Conservation (phyloP, 1,140 invertebrate species). For the Trinorchestia longiramus region DNA sequence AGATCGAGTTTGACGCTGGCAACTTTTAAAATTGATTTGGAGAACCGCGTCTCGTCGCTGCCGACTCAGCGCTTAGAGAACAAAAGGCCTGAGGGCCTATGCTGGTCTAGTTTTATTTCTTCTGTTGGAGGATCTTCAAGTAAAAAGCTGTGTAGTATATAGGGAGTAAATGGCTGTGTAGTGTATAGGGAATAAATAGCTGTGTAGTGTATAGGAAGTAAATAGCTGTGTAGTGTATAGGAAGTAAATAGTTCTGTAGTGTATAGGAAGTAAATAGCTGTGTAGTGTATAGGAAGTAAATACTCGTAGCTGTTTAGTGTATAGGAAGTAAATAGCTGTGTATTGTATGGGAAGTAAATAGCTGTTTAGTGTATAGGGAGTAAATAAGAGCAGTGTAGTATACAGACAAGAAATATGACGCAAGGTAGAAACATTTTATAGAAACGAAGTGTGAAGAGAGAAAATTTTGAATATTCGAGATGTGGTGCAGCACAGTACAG, state of each 20-base stretch:
- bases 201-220: background rate
- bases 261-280: background rate
- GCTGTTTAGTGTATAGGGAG: background rate
- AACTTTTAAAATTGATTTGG: background rate
- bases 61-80: conserved; percentile 45
- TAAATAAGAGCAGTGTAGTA: background rate
- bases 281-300: background rate
- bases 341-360: background rate
- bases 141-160: conserved; percentile 40
- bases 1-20: background rate
- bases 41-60: background rate
- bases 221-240: background rate
- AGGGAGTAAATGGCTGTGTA: background rate
- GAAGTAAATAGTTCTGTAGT: background rate
- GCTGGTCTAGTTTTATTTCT: background rate
- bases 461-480: too few species aligned
- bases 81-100: conserved; percentile 8
- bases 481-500: too few species aligned
- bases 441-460: background rate
- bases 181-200: background rate
- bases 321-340: background rate
- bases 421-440: background rate
- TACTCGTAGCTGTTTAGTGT: background rate
- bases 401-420: background rate
- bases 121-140: conserved; percentile 19